A percentile compares a stretch with the other conserved stretches of the same genome.
phyloP scores from a whole-genome alignment of 2,113 vertebrate species.

The Lampris megalopsis region DNA sequence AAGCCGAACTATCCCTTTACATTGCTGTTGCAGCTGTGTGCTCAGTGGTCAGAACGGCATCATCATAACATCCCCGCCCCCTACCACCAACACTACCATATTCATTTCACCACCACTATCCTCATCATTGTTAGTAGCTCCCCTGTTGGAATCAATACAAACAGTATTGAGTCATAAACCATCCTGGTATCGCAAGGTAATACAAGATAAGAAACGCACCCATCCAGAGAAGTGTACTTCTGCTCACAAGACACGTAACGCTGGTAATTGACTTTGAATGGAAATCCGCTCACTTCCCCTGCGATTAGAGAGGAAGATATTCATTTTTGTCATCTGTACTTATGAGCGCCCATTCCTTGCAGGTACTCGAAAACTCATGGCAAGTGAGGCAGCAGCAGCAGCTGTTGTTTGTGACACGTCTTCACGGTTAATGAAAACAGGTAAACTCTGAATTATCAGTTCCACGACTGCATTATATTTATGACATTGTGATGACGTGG shows the following conservation, averaged over 20 bases:
- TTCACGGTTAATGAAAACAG: conserved; percentile 35
- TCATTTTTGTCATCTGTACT: conserved; percentile 57
- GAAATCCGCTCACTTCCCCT: conserved; percentile 22
- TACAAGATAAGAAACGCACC: too few relatives aligned
- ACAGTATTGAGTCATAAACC: too few relatives aligned
- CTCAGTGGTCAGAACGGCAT: too few relatives aligned
- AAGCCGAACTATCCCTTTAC: too few relatives aligned
- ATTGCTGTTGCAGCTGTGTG: too few relatives aligned
- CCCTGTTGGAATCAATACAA: too few relatives aligned
- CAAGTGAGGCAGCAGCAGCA: conserved; percentile 43
- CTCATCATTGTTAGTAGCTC: too few relatives aligned
- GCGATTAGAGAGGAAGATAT: conserved; percentile 64
- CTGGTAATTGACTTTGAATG: conserved; percentile 37
- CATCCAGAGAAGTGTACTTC: conserved; percentile 16
- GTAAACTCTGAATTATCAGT: conserved; percentile 24
- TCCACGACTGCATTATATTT: conserved; percentile 13
- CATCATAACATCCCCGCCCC: too few relatives aligned
- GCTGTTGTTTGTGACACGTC: conserved; percentile 61
- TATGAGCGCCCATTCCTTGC: conserved; percentile 58
- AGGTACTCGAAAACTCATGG: conserved; percentile 56
- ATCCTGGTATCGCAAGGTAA: too few relatives aligned
- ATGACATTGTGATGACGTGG: conserved; percentile 46
- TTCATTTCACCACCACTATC: too few relatives aligned
- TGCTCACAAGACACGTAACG: conserved; percentile 17
- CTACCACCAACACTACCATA: too few relatives aligned